A percentile compares a stretch with the other conserved stretches of the same genome.
Conservation (phyloP, 30 jellyfish, hydroid and myxozoan species). For the Hydra vulgaris region DNA sequence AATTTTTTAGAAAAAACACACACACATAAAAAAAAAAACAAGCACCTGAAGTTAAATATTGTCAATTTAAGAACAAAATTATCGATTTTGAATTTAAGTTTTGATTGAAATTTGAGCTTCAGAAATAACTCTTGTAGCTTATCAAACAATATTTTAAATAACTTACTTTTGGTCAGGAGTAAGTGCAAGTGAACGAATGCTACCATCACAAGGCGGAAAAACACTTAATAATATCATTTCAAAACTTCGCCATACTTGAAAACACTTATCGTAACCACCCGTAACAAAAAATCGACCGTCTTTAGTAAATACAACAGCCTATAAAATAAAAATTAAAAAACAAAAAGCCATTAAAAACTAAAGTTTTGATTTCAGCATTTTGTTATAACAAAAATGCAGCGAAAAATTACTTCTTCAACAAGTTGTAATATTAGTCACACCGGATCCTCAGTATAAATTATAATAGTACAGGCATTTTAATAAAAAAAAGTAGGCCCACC, state of each 20-base stretch:
- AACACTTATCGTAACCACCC: slow-evolving; percentile 70
- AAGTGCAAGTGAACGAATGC: slow-evolving; percentile 50
- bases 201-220: slow-evolving; percentile 92
- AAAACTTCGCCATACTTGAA: slow-evolving; percentile 87
- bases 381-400: neutral
- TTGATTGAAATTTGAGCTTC: no score
- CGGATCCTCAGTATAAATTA: no score
- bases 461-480: no score
- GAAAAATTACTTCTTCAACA: no score
- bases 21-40: no score
- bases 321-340: neutral
- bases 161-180: slow-evolving; percentile 94
- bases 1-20: neutral
- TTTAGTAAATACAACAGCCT: slow-evolving; percentile 68
- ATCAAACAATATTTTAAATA: neutral
- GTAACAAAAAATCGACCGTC: slow-evolving; percentile 87
- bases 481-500: no score
- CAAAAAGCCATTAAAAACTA: neutral
- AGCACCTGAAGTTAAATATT: neutral
- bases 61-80: no score
- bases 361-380: neutral
- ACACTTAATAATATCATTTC: slow-evolving; percentile 66
- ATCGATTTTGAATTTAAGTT: no score
- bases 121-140: no score
- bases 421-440: no score